A percentile compares a stretch with the other conserved stretches of the same genome.
phyloP scores from a whole-genome alignment of 1,140 invertebrate species.

The Bombus cullumanus region DNA sequence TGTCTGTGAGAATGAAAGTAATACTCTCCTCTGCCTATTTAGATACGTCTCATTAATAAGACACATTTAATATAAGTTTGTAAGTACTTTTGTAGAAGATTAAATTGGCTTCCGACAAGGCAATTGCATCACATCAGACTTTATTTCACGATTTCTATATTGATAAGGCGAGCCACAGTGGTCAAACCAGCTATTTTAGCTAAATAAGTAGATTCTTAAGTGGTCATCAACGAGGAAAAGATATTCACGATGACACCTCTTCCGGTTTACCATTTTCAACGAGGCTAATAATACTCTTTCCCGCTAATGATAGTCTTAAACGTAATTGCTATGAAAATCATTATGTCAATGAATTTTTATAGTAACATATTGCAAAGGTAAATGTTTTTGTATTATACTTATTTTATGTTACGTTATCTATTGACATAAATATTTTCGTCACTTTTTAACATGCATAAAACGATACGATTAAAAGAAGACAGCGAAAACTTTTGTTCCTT shows the following conservation, averaged over 20 bases:
- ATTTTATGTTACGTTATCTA: not conserved
- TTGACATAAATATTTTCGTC: not conserved
- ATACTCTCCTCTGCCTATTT: not conserved
- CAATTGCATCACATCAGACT: not conserved
- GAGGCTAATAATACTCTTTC: not conserved
- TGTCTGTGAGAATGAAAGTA: not conserved
- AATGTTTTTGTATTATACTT: not conserved
- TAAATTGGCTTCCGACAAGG: constrained; percentile 12
- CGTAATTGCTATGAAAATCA: not conserved
- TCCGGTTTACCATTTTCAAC: constrained; percentile 7
- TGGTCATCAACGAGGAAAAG: constrained; percentile 6
- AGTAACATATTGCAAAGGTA: not conserved
- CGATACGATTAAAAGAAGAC: not conserved
- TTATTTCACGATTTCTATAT: constrained; percentile 6
- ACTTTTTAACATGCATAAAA: not conserved
- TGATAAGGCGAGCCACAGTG: not conserved
- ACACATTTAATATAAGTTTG: no score
- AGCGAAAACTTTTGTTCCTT: constrained; percentile 13
- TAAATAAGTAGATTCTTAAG: not conserved
- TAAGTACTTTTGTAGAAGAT: not conserved
- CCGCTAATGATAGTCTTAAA: not conserved
- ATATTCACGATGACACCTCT: constrained; percentile 5
- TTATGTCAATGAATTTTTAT: not conserved
- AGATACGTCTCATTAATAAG: constrained; percentile 8
- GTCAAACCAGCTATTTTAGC: not conserved